These are phyloP conservation scores for Argentina silus DNA, from an alignment of 2,797 vertebrate genomes.

Conservation along the genomic window DNA sequence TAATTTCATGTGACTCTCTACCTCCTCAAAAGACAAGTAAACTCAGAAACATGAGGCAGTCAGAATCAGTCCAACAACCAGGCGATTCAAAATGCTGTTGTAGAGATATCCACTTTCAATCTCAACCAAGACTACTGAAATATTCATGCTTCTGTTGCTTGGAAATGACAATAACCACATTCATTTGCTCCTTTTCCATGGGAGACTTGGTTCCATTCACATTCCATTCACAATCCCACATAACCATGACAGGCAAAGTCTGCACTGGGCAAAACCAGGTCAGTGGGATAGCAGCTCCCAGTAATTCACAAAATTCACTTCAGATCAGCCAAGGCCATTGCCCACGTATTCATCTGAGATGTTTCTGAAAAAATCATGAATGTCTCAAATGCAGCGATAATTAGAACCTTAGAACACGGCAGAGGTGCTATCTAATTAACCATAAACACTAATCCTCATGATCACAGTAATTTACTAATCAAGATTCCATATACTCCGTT, in stretches of 20 bases:
- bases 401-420: conserved; percentile 25
- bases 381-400: background rate
- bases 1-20: conserved; percentile 53
- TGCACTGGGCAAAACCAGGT: conserved; percentile 6
- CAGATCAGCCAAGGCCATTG: no score
- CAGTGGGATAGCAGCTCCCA: no score
- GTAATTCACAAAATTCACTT: no score
- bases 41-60: conserved; percentile 23
- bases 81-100: conserved; percentile 19
- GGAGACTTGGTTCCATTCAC: conserved; percentile 27
- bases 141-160: conserved; percentile 66
- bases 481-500: background rate
- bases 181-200: conserved; percentile 24
- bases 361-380: background rate
- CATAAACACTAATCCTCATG: conserved; percentile 29
- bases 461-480: conserved; percentile 8
- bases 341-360: no score
- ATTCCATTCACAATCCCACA: conserved; percentile 65
- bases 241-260: conserved; percentile 23
- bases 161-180: conserved; percentile 32
- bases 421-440: conserved; percentile 28
- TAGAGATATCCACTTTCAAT: conserved; percentile 47
- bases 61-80: conserved; percentile 13
- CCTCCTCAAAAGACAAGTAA: conserved; percentile 28
- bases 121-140: conserved; percentile 62